phyloP scores from a whole-genome alignment of 1,140 invertebrate species.

The Pogonognathellus flavescens region DNA sequence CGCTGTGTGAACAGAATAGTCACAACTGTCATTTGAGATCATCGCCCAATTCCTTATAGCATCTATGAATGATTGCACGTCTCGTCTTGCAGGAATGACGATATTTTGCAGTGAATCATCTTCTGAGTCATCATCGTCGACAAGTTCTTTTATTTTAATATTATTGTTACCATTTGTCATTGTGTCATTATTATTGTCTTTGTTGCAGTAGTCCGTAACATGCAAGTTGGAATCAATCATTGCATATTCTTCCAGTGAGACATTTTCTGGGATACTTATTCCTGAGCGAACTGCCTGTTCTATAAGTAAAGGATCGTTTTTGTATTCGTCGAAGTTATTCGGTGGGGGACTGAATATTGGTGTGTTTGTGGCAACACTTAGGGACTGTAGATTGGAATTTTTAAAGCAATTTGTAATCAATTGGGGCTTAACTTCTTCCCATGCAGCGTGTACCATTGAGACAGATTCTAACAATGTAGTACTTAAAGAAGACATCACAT shows the following conservation, averaged over 20 bases:
- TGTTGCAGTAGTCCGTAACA: conserved; percentile 25
- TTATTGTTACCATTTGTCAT: too few species aligned
- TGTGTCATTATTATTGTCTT: neutral
- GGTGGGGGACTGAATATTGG: neutral
- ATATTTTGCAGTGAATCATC: conserved; percentile 9
- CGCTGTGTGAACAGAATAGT: conserved; percentile 31
- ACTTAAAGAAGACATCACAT: neutral
- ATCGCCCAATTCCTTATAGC: conserved; percentile 47
- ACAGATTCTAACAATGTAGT: conserved; percentile 45
- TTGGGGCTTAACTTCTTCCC: neutral
- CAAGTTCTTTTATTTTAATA: neutral
- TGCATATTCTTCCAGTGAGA: conserved; percentile 3
- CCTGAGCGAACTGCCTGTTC: conserved; percentile 2
- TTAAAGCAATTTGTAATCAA: conserved; percentile 48
- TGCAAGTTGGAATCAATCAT: conserved; percentile 34
- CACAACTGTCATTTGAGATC: conserved; percentile 22
- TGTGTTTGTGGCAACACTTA: neutral
- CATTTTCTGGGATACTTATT: neutral
- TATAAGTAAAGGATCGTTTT: conserved; percentile 14
- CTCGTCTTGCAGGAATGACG: neutral
- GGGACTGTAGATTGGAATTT: conserved; percentile 54
- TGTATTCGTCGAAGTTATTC: neutral
- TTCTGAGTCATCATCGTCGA: conserved; percentile 1
- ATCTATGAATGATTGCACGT: conserved; percentile 35
- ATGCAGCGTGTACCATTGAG: conserved; percentile 40